phyloP scores from a whole-genome alignment of 2,113 vertebrate species.

The Percina caprodes region DNA sequence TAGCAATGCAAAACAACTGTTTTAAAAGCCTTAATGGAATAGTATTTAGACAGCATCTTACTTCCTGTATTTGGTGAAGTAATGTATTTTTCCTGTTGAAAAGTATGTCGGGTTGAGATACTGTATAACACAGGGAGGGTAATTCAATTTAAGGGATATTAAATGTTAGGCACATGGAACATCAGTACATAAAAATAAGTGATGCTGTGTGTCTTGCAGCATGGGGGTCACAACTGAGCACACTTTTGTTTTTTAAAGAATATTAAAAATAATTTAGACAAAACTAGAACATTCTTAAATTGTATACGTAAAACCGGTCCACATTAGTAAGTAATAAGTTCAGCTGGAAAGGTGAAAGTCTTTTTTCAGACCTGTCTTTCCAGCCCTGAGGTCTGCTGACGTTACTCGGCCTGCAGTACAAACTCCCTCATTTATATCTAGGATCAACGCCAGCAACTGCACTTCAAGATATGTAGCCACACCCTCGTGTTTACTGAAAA shows the following conservation, averaged over 20 bases:
- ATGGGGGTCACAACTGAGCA: not conserved
- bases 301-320: no score
- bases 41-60: not conserved
- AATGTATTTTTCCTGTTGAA: not conserved
- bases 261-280: not conserved
- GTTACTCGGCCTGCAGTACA: no score
- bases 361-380: not conserved
- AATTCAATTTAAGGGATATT: not conserved
- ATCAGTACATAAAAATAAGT: not conserved
- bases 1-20: not conserved
- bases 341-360: no score
- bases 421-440: no score
- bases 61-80: not conserved
- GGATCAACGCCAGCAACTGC: not conserved
- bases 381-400: not conserved
- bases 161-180: not conserved
- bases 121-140: not conserved
- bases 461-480: slow-evolving; percentile 27
- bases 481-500: not conserved
- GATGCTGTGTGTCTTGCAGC: no score
- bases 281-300: not conserved
- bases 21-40: not conserved
- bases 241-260: no score
- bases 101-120: not conserved
- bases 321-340: no score